Evolutionary conservation across 35 echinoderm and acorn worm genomes (phyloP), one percentile per base, ranked within the genome.

Genomic region (Acanthaster planci): DNA sequence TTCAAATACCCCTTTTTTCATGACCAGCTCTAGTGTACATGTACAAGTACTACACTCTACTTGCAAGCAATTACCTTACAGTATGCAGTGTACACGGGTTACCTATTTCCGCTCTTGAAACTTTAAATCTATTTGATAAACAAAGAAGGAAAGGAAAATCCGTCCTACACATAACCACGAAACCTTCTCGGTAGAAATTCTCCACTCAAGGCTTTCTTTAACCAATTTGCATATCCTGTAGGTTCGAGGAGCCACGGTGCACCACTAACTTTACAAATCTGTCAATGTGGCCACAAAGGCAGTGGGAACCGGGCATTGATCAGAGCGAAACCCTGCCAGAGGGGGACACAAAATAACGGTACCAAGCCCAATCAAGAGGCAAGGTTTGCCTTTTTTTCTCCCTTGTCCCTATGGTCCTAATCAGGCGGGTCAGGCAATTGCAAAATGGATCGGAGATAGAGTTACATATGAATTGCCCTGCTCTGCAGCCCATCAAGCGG

Each of bases 151-250:
- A n/a, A n/a, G n/a, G n/a, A n/a, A n/a, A n/a, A n/a, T n/a, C n/a
- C n/a, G n/a, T n/a, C n/a, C n/a, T n/a, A n/a, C n/a, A n/a, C n/a
- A n/a, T n/a, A n/a, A n/a, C n/a, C n/a, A n/a, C n/a, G n/a, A n/a
- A n/a, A n/a, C n/a, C n/a, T n/a, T n/a, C n/a, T n/a, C n/a, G n/a
- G n/a, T n/a, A 47, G 12, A 47, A 47, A 6, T 6, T 47, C 42
- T 47, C 4, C 42, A 47, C 42, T 47, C 42, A 4, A 6, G 42
- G 42, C 29, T 68, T 68, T 68, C 60, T 34, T 26, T n/a, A 7
- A 26, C 34, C 60, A 68, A 68, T 68, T 34, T 68, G 60, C 60
- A 68, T 60, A n/a, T n/a, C n/a, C n/a, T n/a, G n/a, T n/a, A 31
- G 34, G 10, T 72, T 35, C 30, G 23, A 29, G 22, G 12, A 47